Conservation (phyloP, 1,140 invertebrate species). For the Habropoda laboriosa region DNA sequence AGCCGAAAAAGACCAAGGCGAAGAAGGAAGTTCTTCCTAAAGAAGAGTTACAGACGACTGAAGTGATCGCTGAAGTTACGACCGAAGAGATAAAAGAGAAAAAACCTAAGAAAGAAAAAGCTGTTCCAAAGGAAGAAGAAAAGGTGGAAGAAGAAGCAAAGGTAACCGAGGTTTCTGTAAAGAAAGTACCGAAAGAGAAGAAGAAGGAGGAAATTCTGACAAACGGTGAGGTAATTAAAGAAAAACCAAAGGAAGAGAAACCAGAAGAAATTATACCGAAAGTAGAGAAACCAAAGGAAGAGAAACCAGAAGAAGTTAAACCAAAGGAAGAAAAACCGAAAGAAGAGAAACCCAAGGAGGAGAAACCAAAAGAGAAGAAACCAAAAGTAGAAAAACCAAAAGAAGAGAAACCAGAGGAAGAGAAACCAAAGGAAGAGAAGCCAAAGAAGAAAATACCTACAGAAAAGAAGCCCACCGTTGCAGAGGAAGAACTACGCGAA, state of each 20-base stretch:
- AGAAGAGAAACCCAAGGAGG: slow-evolving; percentile 67
- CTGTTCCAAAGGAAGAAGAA: slow-evolving; percentile 44
- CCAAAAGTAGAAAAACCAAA: slow-evolving; percentile 71
- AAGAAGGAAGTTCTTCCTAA: slow-evolving; percentile 41
- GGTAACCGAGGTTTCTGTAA: slow-evolving; percentile 54
- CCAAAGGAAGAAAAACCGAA: slow-evolving; percentile 72
- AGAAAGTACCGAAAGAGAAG: slow-evolving; percentile 45
- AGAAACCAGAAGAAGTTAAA: slow-evolving; percentile 77
- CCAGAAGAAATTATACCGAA: slow-evolving; percentile 67
- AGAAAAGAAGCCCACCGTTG: slow-evolving; percentile 54
- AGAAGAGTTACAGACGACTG: slow-evolving; percentile 59
- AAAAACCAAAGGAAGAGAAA: slow-evolving; percentile 66
- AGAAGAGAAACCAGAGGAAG: slow-evolving; percentile 47
- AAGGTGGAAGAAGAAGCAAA: slow-evolving; percentile 52
- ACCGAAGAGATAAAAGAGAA: slow-evolving; percentile 40
- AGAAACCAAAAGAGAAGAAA: slow-evolving; percentile 45
- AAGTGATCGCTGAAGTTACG: slow-evolving; percentile 40
- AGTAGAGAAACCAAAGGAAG: slow-evolving; percentile 74
- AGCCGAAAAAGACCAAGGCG: slow-evolving; percentile 55
- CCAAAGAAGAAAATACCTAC: slow-evolving; percentile 39
- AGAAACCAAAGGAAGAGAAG: slow-evolving; percentile 46
- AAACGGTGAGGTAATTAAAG: slow-evolving; percentile 47
- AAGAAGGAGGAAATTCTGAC: slow-evolving; percentile 21
- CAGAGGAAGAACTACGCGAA: slow-evolving; percentile 66
- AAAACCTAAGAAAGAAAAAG: slow-evolving; percentile 53